Percentiles rank a stretch among this genome's conserved stretches.
These are phyloP conservation scores for Tiphia femorata DNA, from an alignment of 2,888 invertebrate genomes.

Conservation along the genomic window DNA sequence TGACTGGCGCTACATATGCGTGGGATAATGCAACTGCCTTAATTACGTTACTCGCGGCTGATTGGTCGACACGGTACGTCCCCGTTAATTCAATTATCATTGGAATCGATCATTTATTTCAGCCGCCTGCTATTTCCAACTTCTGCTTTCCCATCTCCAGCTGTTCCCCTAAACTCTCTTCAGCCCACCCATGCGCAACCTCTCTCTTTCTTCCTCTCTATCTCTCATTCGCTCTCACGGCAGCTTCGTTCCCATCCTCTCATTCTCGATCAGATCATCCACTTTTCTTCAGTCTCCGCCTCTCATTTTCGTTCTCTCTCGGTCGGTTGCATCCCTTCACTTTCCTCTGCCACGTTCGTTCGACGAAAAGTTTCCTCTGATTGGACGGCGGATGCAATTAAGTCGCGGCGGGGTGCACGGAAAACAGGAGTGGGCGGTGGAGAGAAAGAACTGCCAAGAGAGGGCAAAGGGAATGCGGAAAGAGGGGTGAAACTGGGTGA, in stretches of 20 bases:
- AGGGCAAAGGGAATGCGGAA: constrained; percentile 1
- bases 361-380: constrained; percentile 42
- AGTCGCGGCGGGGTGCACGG: constrained; percentile 36
- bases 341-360: neutral
- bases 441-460: too few species aligned
- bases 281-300: neutral
- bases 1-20: constrained; percentile 25
- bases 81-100: constrained; percentile 53
- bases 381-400: constrained; percentile 47
- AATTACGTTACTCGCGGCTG: constrained; percentile 52
- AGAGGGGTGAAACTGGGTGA: neutral
- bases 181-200: neutral
- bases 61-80: constrained; percentile 39
- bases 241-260: neutral
- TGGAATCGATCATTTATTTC: constrained; percentile 51
- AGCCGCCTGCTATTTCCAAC: constrained; percentile 25
- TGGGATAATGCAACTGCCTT: constrained; percentile 45
- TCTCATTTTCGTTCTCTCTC: neutral
- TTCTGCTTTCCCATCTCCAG: constrained; percentile 6
- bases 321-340: neutral
- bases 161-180: neutral
- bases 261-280: neutral
- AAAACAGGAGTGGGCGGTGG: constrained; percentile 4
- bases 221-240: neutral
- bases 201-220: neutral